Percentiles rank a stretch among this genome's conserved stretches.
Conservation (phyloP, 2,888 invertebrate species). For the Pelosia muscerda region DNA sequence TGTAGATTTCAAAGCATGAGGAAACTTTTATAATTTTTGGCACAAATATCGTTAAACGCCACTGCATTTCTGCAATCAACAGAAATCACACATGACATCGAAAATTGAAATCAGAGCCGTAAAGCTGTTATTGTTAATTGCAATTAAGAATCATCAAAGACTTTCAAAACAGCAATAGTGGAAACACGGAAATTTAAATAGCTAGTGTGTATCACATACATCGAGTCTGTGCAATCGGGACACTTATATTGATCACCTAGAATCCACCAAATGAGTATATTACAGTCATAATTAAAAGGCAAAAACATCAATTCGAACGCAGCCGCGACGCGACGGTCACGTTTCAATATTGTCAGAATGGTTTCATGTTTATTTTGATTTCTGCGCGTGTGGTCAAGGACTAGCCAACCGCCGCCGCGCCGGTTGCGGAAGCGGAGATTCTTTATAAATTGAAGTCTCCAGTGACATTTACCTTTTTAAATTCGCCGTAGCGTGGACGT, state of each 20-base stretch:
- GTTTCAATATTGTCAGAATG: conserved; percentile 48
- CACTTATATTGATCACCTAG: conserved; percentile 41
- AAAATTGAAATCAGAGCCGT: background rate
- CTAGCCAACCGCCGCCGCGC: conserved; percentile 21
- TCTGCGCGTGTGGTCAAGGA: conserved; percentile 58
- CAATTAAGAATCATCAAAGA: conserved; percentile 41
- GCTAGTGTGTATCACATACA: conserved; percentile 57
- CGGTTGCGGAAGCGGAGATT: conserved; percentile 62
- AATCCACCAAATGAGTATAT: background rate
- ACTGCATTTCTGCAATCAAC: background rate
- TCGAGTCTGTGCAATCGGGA: conserved; percentile 50
- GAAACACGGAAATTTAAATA: conserved; percentile 55
- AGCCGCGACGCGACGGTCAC: background rate
- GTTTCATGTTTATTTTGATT: conserved; percentile 70
- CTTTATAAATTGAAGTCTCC: conserved; percentile 64
- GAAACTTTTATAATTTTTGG: background rate
- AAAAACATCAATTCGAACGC: conserved; percentile 28
- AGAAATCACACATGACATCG: background rate
- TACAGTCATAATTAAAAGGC: background rate
- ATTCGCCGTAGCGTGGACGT: conserved; percentile 55
- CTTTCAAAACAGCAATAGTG: conserved; percentile 45
- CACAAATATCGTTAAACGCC: background rate
- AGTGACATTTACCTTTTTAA: conserved; percentile 67
- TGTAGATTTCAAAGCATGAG: background rate
- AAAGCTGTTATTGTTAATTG: conserved; percentile 30